phyloP scores from a whole-genome alignment of 2,888 invertebrate species.

The Rhogogaster chlorosoma region DNA sequence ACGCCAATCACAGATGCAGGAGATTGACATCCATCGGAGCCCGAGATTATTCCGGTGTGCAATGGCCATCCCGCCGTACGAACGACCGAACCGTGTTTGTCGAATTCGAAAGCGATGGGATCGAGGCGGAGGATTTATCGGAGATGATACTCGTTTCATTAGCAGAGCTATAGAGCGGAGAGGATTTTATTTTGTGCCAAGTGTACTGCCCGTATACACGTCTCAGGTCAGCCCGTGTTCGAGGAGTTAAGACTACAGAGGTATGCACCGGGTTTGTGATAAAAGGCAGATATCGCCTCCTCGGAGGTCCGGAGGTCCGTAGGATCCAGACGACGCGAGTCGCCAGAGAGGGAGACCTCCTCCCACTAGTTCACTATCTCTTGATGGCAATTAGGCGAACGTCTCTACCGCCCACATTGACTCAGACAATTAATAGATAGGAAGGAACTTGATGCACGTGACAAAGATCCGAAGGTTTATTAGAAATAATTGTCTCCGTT shows the following conservation, averaged over 20 bases:
- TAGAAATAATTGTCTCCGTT: conserved; percentile 24
- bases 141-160: conserved; percentile 16
- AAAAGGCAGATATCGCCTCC: conserved; percentile 41
- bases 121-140: background rate
- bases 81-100: background rate
- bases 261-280: conserved; percentile 41
- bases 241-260: conserved; percentile 9
- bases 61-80: background rate
- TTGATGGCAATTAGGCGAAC: conserved; percentile 72
- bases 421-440: conserved; percentile 74
- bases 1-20: background rate
- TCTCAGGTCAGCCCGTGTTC: background rate
- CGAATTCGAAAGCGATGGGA: background rate
- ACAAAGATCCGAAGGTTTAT: conserved; percentile 34
- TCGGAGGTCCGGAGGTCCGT: conserved; percentile 34
- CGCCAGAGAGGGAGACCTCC: background rate
- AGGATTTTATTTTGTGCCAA: conserved; percentile 18
- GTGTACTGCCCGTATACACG: background rate
- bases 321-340: conserved; percentile 9
- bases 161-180: background rate
- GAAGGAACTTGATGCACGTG: conserved; percentile 46
- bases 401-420: conserved; percentile 74
- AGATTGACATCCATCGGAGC: background rate
- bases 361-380: conserved; percentile 61
- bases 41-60: background rate